phyloP scores from a whole-genome alignment of 2,113 vertebrate species.

The Podarcis muralis region DNA sequence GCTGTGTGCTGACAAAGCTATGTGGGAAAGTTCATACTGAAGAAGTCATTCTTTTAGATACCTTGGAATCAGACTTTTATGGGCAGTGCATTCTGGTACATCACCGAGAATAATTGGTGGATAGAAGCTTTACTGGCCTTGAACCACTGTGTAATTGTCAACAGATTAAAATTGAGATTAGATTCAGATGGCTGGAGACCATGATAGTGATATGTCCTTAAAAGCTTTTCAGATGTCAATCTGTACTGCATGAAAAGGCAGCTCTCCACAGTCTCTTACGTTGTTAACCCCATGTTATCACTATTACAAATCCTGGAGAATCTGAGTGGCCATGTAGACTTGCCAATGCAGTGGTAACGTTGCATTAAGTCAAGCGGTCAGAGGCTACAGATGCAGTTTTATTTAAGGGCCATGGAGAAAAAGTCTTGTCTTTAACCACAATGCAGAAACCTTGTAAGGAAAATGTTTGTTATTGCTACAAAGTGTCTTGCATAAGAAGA shows the following conservation, averaged over 20 bases:
- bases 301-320: background rate
- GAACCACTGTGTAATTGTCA: background rate
- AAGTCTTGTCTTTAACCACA: too few relatives aligned
- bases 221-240: background rate
- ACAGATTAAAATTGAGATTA: background rate
- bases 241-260: background rate
- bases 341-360: background rate
- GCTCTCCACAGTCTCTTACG: background rate
- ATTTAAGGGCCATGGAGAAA: too few relatives aligned
- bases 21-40: background rate
- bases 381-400: background rate
- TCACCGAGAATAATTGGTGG: background rate
- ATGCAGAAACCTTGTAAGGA: too few relatives aligned
- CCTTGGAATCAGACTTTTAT: background rate
- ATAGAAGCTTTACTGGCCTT: background rate
- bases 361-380: background rate
- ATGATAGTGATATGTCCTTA: background rate
- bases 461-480: too few relatives aligned
- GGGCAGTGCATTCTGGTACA: background rate
- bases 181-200: background rate
- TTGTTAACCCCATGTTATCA: background rate
- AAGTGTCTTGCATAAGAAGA: too few relatives aligned
- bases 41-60: background rate
- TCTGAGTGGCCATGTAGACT: background rate
- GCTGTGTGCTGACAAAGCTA: background rate